Evolutionary conservation across 2,797 vertebrate genomes (phyloP), one percentile per base, ranked within the genome.

Genomic region (Zenarchopterus dispar): DNA sequence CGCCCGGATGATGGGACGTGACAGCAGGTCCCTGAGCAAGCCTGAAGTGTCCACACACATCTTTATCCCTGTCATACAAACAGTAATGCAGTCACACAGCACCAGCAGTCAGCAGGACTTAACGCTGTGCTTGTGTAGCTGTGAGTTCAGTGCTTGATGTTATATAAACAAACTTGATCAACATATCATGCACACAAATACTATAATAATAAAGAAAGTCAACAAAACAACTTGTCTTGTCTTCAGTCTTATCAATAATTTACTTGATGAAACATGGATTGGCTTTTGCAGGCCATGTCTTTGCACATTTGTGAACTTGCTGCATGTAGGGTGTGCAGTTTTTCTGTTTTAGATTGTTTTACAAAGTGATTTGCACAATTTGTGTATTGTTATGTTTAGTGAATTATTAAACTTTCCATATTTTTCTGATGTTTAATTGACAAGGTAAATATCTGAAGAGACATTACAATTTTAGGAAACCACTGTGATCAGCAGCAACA

Each of bases 21-120:
- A 91, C 91, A 86, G 85, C 63, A 55, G 79, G 84, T 87, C 87
- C 87, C 91, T 33, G 80, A 84, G 78, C 85, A 74, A 78, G 67
- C 69, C 84, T 48, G 63, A 81, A 75, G 75, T 84, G 89, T 90
- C 89, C 82, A 82, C 81, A 84, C 79, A 75, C 74, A 88, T 92
- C 85, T 82, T 57, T 77, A 77, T 88, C 67, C 68, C 66, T 66
- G 75, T 87, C 85, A 82, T 15, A 76, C 73, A 70, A 62, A 70
- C 67, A 50, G 33, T 41, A 70, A 60, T 19, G 19, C 55, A 53
- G 59, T 45, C 47, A 51, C 67, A 18, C 51, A 13, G 10, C 62
- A 36, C 24, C 62, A 19, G 17, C 56, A 50, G 52, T 61, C 68
- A 67, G 64, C 58, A n/a, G 56, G 57, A 11, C 18, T 5, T 11